Evolutionary conservation across 2,888 invertebrate species (phyloP).

Genomic region (Philonicus albiceps): DNA sequence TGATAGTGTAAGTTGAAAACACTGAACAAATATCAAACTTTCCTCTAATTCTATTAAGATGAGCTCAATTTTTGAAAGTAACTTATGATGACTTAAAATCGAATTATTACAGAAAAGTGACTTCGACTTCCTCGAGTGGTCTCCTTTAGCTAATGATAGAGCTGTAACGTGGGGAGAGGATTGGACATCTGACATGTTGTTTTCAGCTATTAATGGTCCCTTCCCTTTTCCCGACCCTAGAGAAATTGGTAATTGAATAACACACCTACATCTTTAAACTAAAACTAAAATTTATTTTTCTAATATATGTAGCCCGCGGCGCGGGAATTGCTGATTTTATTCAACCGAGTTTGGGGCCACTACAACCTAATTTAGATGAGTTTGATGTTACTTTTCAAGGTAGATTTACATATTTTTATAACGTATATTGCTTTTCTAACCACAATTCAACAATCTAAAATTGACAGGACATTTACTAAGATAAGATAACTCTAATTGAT

Average conservation of each 20-base stretch:
- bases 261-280: background rate
- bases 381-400: slow-evolving; percentile 86
- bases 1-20: slow-evolving; percentile 72
- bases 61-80: background rate
- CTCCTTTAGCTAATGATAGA: slow-evolving; percentile 58
- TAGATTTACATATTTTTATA: slow-evolving; percentile 56
- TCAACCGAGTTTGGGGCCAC: slow-evolving; percentile 95
- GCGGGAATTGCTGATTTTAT: slow-evolving; percentile 95
- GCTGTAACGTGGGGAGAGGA: slow-evolving; percentile 59
- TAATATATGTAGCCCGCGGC: slow-evolving; percentile 66
- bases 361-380: slow-evolving; percentile 96
- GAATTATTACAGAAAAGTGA: slow-evolving; percentile 59
- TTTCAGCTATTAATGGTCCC: slow-evolving; percentile 81
- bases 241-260: slow-evolving; percentile 80
- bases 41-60: background rate
- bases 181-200: slow-evolving; percentile 86
- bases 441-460: background rate
- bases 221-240: slow-evolving; percentile 96
- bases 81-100: background rate
- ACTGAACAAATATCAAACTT: too few species aligned
- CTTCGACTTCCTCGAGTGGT: slow-evolving; percentile 63
- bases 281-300: background rate
- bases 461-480: background rate
- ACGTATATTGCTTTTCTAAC: background rate
- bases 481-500: background rate